These are phyloP conservation scores for Aradus depressus DNA, from an alignment of 2,888 invertebrate species.

Conservation along the genomic window DNA sequence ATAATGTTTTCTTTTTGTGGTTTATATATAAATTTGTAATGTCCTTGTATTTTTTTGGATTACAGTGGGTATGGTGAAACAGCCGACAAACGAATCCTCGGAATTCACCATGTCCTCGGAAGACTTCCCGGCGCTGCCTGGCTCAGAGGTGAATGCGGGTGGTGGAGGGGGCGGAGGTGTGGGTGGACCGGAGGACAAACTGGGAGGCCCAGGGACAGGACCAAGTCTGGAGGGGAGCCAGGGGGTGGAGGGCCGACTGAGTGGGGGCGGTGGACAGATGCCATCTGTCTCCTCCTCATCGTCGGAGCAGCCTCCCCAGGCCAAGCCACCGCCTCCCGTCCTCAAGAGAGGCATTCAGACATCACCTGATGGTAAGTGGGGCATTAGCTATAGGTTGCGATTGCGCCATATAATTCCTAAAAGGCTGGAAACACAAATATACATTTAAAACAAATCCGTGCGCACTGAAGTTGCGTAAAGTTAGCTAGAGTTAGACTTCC, in stretches of 20 bases:
- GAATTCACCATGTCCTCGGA: slow-evolving; percentile 97
- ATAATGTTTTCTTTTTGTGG: no score
- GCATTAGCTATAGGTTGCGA: no score
- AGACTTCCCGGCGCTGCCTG: slow-evolving; percentile 98
- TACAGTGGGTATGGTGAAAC: slow-evolving; percentile 87
- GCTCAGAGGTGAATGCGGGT: slow-evolving; percentile 54
- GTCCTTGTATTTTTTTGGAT: slow-evolving; percentile 26
- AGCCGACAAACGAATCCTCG: slow-evolving; percentile 80
- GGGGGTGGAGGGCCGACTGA: neutral
- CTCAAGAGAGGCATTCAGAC: slow-evolving; percentile 82
- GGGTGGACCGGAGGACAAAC: neutral
- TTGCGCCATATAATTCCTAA: no score
- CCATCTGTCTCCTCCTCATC: neutral
- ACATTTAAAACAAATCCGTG: no score
- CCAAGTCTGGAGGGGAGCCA: slow-evolving; percentile 32
- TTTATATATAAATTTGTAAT: neutral
- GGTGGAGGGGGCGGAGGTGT: slow-evolving; percentile 6
- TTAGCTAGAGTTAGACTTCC: no score
- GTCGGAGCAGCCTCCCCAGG: slow-evolving; percentile 2
- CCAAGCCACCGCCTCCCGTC: slow-evolving; percentile 29
- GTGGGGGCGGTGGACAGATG: slow-evolving; percentile 5
- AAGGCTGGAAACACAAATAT: no score
- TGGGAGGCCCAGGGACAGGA: slow-evolving; percentile 38
- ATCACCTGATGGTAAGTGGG: slow-evolving; percentile 73
- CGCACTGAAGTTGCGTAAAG: no score